phyloP scores from a whole-genome alignment of 2,888 invertebrate species.

The Allophyes oxyacanthae region DNA sequence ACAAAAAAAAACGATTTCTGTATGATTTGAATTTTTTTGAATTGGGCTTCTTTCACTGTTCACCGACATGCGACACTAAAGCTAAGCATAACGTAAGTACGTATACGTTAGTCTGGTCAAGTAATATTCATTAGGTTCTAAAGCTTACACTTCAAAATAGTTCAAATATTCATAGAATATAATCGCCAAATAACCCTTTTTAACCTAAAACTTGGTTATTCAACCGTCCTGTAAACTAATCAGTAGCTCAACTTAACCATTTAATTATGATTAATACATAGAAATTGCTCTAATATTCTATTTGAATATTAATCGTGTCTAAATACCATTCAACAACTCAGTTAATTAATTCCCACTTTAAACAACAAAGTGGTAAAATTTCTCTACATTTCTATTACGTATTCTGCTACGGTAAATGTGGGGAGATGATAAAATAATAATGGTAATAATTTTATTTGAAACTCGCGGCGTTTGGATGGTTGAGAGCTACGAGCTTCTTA shows the following conservation, averaged over 20 bases:
- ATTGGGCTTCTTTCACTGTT: too few relatives aligned
- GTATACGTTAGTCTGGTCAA: too few relatives aligned
- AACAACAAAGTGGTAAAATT: slow-evolving; percentile 43
- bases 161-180: too few relatives aligned
- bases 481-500: background rate
- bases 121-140: too few relatives aligned
- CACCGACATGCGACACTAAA: too few relatives aligned
- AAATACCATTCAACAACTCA: slow-evolving; percentile 38
- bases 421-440: slow-evolving; percentile 42
- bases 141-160: too few relatives aligned
- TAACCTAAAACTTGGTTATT: background rate
- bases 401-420: slow-evolving; percentile 30
- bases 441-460: slow-evolving; percentile 28
- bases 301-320: slow-evolving; percentile 27
- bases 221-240: background rate
- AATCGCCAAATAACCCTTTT: background rate
- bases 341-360: slow-evolving; percentile 49
- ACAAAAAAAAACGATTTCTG: too few relatives aligned
- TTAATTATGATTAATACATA: slow-evolving; percentile 23
- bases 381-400: slow-evolving; percentile 20
- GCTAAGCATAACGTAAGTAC: too few relatives aligned
- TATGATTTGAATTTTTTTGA: too few relatives aligned
- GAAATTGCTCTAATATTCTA: slow-evolving; percentile 24
- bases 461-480: slow-evolving; percentile 12
- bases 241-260: slow-evolving; percentile 3